These are phyloP conservation scores for Malacosoma neustria DNA, from an alignment of 2,888 invertebrate genomes.

Conservation along the genomic window DNA sequence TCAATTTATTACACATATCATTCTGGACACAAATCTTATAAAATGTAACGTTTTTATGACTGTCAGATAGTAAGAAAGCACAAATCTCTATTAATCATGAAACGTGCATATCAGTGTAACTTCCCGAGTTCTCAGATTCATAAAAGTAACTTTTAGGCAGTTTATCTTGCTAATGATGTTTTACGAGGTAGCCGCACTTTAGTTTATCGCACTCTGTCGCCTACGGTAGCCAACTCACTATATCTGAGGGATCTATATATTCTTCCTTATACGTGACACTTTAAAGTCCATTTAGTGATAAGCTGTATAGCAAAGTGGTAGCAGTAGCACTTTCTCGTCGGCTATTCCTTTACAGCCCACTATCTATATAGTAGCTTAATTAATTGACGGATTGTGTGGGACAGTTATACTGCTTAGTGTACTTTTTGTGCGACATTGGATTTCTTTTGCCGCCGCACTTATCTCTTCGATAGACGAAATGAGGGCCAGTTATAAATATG, in stretches of 20 bases:
- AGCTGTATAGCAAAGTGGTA: constrained; percentile 15
- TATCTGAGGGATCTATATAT: constrained; percentile 15
- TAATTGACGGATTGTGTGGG: constrained; percentile 65
- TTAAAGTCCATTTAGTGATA: constrained; percentile 23
- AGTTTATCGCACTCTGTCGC: constrained; percentile 53
- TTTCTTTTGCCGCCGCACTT: constrained; percentile 47
- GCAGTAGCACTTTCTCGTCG: constrained; percentile 35
- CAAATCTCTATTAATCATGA: constrained; percentile 30
- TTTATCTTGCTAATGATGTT: constrained; percentile 73
- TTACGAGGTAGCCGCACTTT: constrained; percentile 55
- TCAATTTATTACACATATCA: background rate
- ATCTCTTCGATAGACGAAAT: constrained; percentile 30
- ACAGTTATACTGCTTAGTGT: constrained; percentile 36
- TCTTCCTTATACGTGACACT: constrained; percentile 18
- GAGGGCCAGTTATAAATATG: constrained; percentile 9
- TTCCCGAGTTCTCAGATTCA: constrained; percentile 44
- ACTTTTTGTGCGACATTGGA: constrained; percentile 48
- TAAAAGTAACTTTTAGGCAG: constrained; percentile 52
- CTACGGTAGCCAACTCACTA: constrained; percentile 53
- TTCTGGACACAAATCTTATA: constrained; percentile 5
- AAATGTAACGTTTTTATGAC: constrained; percentile 7
- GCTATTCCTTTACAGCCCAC: constrained; percentile 52
- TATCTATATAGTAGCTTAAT: constrained; percentile 54
- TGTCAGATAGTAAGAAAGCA: constrained; percentile 11
- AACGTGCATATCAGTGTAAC: constrained; percentile 31